A percentile compares a stretch with the other conserved stretches of the same genome.
Conservation (phyloP, 2,888 invertebrate genomes). For the Epiblema foenella region DNA sequence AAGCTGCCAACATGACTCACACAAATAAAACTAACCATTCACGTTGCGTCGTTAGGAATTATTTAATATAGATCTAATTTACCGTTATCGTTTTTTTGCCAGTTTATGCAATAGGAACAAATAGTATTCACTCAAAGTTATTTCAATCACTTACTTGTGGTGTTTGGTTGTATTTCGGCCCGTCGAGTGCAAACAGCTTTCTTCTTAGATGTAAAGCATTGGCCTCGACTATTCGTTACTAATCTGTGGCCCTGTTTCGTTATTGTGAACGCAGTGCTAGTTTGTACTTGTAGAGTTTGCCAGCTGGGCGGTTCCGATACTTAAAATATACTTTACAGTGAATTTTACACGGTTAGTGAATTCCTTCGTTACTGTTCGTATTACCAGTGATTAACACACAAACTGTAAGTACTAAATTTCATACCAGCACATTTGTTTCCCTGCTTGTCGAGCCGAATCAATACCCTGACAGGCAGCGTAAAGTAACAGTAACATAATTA, state of each 20-base stretch:
- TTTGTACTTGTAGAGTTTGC: constrained; percentile 60
- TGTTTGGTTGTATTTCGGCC: background rate
- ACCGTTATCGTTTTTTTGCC: background rate
- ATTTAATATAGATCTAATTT: background rate
- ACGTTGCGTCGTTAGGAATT: background rate
- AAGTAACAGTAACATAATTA: constrained; percentile 55
- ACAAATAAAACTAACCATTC: background rate
- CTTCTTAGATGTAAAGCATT: too few species aligned
- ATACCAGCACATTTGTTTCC: constrained; percentile 48
- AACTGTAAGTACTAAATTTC: constrained; percentile 54
- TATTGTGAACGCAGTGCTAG: constrained; percentile 41
- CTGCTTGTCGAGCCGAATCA: constrained; percentile 58
- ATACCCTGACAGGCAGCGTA: constrained; percentile 55
- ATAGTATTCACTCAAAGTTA: background rate
- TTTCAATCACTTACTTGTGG: background rate
- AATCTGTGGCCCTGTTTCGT: constrained; percentile 28
- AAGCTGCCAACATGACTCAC: background rate
- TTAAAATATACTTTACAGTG: constrained; percentile 53
- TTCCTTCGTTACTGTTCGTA: constrained; percentile 19
- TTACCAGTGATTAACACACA: constrained; percentile 47
- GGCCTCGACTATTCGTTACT: background rate
- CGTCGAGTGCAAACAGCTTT: background rate
- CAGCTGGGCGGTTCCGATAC: constrained; percentile 79
- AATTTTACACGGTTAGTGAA: constrained; percentile 25
- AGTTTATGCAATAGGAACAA: background rate